Evolutionary conservation across 2,888 invertebrate genomes (phyloP).

Genomic region (Plutella xylostella): DNA sequence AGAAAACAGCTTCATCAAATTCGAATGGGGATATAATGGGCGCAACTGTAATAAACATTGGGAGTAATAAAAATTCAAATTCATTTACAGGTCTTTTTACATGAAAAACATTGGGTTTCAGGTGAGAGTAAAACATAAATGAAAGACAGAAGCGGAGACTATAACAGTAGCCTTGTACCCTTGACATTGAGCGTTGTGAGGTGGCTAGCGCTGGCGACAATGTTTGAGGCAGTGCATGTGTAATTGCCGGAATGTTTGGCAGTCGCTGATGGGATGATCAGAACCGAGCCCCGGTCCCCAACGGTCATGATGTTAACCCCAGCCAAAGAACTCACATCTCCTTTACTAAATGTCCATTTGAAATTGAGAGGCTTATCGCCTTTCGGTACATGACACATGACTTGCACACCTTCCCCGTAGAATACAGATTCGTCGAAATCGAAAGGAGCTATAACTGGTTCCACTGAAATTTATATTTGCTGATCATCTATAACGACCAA

Average conservation of each 20-base stretch:
- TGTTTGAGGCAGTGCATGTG: slow-evolving; percentile 74
- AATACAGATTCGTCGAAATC: slow-evolving; percentile 69
- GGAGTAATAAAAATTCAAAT: slow-evolving; percentile 11
- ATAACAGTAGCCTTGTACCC: slow-evolving; percentile 59
- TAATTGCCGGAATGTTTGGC: slow-evolving; percentile 78
- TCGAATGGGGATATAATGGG: slow-evolving; percentile 72
- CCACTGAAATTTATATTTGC: slow-evolving; percentile 56
- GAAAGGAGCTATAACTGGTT: slow-evolving; percentile 71
- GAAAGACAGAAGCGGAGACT: slow-evolving; percentile 39
- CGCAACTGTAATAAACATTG: slow-evolving; percentile 59
- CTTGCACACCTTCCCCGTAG: slow-evolving; percentile 70
- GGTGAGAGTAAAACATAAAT: slow-evolving; percentile 20
- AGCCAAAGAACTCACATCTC: slow-evolving; percentile 65
- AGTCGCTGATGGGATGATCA: slow-evolving; percentile 77
- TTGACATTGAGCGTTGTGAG: slow-evolving; percentile 74
- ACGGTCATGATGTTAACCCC: slow-evolving; percentile 75
- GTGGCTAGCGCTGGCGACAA: slow-evolving; percentile 71
- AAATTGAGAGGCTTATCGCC: slow-evolving; percentile 80
- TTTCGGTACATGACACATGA: slow-evolving; percentile 72
- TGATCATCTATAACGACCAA: too few relatives aligned
- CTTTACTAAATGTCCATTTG: slow-evolving; percentile 79
- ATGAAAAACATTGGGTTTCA: background rate
- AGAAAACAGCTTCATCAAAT: slow-evolving; percentile 65
- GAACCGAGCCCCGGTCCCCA: slow-evolving; percentile 73
- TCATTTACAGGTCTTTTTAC: background rate